phyloP scores from a whole-genome alignment of 2,797 vertebrate species.

The Silurus lanzhouensis region DNA sequence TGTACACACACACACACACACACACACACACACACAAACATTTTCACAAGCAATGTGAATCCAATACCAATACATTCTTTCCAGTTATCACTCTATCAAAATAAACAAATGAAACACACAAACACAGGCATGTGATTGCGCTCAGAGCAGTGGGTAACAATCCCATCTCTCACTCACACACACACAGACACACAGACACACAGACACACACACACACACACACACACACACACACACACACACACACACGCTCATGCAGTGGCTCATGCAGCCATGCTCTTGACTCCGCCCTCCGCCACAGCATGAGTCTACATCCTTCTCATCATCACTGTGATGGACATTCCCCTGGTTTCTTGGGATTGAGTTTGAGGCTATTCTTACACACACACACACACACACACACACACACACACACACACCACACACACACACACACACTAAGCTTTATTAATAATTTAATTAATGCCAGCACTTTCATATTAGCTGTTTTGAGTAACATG shows the following conservation, averaged over 20 bases:
- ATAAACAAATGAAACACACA: background rate
- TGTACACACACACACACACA: conserved; percentile 57
- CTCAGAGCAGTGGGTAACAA: conserved; percentile 61
- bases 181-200: conserved; percentile 9
- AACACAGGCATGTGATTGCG: background rate
- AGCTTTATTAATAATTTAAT: background rate
- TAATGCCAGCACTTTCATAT: background rate
- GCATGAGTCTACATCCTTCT: background rate
- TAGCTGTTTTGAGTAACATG: background rate
- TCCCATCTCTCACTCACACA: conserved; percentile 77
- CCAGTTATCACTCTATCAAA: background rate
- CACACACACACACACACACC: background rate
- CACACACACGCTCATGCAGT: conserved; percentile 76
- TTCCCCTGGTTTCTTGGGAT: background rate
- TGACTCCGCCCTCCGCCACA: conserved; percentile 59
- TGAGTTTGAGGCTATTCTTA: background rate
- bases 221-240: conserved; percentile 27
- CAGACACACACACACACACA: conserved; percentile 17
- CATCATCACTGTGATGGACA: background rate
- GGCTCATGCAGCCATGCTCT: conserved; percentile 88
- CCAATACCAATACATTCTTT: background rate
- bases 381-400: too few species aligned
- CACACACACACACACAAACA: conserved; percentile 10
- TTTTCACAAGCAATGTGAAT: too few species aligned
- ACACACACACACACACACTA: background rate